Base-by-base conservation (phyloP, 2,797 vertebrate species). In the Epinephelus malabaricus region DNA sequence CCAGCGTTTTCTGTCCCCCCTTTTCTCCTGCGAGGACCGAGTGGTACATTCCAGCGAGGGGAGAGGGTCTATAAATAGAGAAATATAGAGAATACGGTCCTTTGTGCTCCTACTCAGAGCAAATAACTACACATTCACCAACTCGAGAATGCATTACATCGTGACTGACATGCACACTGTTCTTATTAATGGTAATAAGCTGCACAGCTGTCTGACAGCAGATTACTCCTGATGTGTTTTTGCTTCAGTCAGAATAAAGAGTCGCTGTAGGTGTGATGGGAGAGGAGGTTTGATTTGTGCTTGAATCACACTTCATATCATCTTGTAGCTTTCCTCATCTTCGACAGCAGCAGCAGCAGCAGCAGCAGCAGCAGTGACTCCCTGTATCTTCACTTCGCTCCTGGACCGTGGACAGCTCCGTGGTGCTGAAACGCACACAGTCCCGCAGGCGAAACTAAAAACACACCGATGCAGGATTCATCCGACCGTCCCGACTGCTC, bases 21-120 rank as follows among this genome's bases (percentile, higher is more conserved):
- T 59, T 63, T 80, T 63, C 75, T 61, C 62, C 51, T 46, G 74
- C 38, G 68, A 82, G 45, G 76, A 59, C 50, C 63, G 53, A 87
- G 81, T 96, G 95, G 95, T 96, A 95, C 92, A 80, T 88, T 93
- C 95, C 94, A 89, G 50, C 73, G 30, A 89, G 82, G 90, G 89
- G 93, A 90, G 92, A 92, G 93, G 90, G 89, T 90, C 92, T 96
- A 96, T 96, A 96, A 95, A 96, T 95, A 94, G 94, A 94, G 95
- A 92, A 92, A 92, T 93, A 94, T 86, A 95, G 90, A 89, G 91
- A 94, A 94, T 87, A 87, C 88, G 88, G 87, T 92, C 93, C 94
- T 95, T 96, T 96, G 95, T 96, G 92, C 92, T 91, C 80, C 80
- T 79, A 73, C 86, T 89, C 88, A 86, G 86, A 93, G 86, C 82